A percentile compares a stretch with the other conserved stretches of the same genome.
phyloP scores from a whole-genome alignment of 2,888 invertebrate genomes.

The Lasioglossum figueresi region DNA sequence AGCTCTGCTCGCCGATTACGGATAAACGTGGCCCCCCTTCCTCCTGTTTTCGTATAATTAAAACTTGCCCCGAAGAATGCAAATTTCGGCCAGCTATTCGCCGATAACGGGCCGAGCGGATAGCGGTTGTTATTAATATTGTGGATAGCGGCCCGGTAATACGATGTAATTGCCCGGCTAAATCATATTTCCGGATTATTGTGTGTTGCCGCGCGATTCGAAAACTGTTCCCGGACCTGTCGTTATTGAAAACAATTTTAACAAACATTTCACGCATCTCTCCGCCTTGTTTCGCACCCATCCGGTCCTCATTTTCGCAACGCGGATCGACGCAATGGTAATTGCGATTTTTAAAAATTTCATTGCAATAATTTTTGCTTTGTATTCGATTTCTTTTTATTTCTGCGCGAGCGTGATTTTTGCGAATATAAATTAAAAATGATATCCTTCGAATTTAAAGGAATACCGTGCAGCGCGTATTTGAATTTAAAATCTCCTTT shows the following conservation, averaged over 20 bases:
- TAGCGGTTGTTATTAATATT: not conserved
- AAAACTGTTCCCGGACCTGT: not conserved
- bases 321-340: no score
- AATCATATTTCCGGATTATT: slow-evolving; percentile 35
- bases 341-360: no score
- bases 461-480: not conserved
- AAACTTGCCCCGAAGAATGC: slow-evolving; percentile 51
- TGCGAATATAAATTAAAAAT: not conserved
- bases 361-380: no score
- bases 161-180: slow-evolving; percentile 34
- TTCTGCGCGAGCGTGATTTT: not conserved
- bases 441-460: not conserved
- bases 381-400: not conserved
- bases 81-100: slow-evolving; percentile 41
- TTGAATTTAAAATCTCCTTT: not conserved
- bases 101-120: slow-evolving; percentile 19
- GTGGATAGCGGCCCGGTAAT: not conserved
- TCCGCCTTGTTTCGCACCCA: no score
- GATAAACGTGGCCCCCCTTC: slow-evolving; percentile 14
- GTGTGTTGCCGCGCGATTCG: not conserved
- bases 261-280: not conserved
- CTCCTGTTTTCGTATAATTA: slow-evolving; percentile 61
- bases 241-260: not conserved
- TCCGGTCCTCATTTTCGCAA: no score
- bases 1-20: slow-evolving; percentile 44